Percentiles rank a stretch among this genome's conserved stretches.
Evolutionary conservation across 1,140 invertebrate species (phyloP).

Genomic region (Nasonia vitripennis): DNA sequence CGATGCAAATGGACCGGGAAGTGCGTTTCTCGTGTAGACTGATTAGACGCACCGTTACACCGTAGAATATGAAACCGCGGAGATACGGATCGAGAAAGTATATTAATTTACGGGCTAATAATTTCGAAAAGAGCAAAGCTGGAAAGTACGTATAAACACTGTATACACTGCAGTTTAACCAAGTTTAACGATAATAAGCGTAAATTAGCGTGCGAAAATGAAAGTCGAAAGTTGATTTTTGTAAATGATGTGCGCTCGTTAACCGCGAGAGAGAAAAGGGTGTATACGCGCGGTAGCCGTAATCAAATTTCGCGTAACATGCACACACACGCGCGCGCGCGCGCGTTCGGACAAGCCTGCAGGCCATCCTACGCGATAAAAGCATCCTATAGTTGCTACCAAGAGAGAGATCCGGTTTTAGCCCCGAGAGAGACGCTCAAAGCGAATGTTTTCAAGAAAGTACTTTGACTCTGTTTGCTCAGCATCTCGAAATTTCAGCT

Average conservation of each 20-base stretch:
- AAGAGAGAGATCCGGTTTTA: slow-evolving; percentile 1
- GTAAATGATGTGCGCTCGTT: not conserved
- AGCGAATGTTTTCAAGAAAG: slow-evolving; percentile 11
- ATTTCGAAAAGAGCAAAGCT: not conserved
- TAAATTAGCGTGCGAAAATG: too few relatives aligned
- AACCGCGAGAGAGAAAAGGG: not conserved
- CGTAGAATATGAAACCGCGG: too few relatives aligned
- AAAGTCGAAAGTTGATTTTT: not conserved
- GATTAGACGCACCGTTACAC: not conserved
- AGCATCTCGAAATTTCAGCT: slow-evolving; percentile 9
- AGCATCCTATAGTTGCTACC: not conserved
- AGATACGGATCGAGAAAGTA: not conserved
- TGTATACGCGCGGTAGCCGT: not conserved
- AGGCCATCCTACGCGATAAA: not conserved
- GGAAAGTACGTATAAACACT: too few relatives aligned
- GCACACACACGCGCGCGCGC: not conserved
- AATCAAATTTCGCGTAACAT: not conserved
- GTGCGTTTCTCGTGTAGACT: not conserved
- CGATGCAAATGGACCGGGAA: not conserved
- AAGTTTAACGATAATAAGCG: not conserved
- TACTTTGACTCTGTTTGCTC: slow-evolving; percentile 30
- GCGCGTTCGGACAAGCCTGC: not conserved
- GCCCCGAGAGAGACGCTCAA: slow-evolving; percentile 15
- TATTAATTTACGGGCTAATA: not conserved
- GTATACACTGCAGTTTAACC: not conserved